Evolutionary conservation across 2,888 invertebrate species (phyloP).

Genomic region (Lamellibrachia columna): DNA sequence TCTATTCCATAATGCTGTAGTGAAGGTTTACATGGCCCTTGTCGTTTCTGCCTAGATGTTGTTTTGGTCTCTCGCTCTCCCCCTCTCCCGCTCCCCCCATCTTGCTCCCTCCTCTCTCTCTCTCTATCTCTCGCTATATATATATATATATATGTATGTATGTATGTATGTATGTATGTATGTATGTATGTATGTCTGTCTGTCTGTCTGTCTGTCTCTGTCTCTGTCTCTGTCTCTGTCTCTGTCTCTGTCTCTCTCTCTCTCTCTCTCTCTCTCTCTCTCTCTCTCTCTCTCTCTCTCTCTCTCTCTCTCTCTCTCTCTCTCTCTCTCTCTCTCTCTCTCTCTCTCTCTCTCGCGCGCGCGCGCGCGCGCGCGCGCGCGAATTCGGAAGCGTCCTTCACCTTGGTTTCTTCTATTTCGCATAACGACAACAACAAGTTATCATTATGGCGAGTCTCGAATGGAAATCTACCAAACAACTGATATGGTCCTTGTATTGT

Average conservation of each 20-base stretch:
- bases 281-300: not conserved
- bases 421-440: too few relatives aligned
- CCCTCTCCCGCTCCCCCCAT: not conserved
- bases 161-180: not conserved
- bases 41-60: too few relatives aligned
- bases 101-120: slow-evolving; percentile 31
- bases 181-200: slow-evolving; percentile 16
- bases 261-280: not conserved
- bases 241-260: slow-evolving; percentile 14
- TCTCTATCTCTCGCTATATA: slow-evolving; percentile 31
- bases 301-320: slow-evolving; percentile 32
- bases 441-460: too few relatives aligned
- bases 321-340: slow-evolving; percentile 30
- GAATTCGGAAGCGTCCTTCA: too few relatives aligned
- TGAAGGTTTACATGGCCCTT: too few relatives aligned
- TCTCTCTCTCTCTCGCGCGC: too few relatives aligned
- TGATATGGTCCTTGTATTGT: too few relatives aligned
- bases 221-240: slow-evolving; percentile 24
- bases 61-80: not conserved
- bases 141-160: not conserved
- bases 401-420: too few relatives aligned
- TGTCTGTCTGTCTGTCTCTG: slow-evolving; percentile 25
- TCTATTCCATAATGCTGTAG: too few relatives aligned
- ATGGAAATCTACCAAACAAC: too few relatives aligned
- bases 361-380: too few relatives aligned